A percentile compares a stretch with the other conserved stretches of the same genome.
These are phyloP conservation scores for Gambusia yucatana DNA, from an alignment of 2,797 vertebrate genomes.

Conservation along the genomic window DNA sequence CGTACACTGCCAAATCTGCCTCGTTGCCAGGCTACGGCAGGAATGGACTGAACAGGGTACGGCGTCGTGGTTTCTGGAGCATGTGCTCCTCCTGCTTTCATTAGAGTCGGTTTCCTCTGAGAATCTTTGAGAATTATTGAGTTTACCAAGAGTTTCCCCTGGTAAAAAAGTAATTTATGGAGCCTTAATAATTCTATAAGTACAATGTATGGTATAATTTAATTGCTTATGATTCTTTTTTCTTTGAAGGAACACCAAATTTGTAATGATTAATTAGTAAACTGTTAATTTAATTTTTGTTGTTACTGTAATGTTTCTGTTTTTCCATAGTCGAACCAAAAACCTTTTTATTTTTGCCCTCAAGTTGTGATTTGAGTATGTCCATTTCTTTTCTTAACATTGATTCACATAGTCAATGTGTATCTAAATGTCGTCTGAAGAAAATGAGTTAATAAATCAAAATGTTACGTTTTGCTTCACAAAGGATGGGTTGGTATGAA, in stretches of 20 bases:
- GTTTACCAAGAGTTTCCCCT: neutral
- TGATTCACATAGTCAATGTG: neutral
- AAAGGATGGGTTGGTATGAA: neutral
- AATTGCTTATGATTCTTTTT: neutral
- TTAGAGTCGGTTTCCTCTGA: neutral
- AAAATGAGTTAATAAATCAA: neutral
- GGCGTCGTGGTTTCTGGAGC: constrained; percentile 26
- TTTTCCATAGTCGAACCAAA: neutral
- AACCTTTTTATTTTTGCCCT: neutral
- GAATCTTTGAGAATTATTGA: constrained; percentile 2
- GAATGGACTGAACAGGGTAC: constrained; percentile 92
- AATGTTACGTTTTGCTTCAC: neutral
- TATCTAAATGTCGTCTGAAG: neutral
- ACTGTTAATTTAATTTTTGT: neutral
- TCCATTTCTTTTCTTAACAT: neutral
- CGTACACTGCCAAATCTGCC: constrained; percentile 91
- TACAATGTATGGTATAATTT: neutral
- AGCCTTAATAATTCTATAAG: neutral
- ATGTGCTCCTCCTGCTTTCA: neutral
- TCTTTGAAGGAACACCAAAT: neutral
- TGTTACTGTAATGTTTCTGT: neutral
- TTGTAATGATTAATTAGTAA: neutral
- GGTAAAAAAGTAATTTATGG: neutral
- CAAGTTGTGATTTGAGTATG: neutral
- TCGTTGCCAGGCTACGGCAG: constrained; percentile 95